Evolutionary conservation across 2,797 vertebrate genomes (phyloP).

Genomic region (Sarcoramphus papa): DNA sequence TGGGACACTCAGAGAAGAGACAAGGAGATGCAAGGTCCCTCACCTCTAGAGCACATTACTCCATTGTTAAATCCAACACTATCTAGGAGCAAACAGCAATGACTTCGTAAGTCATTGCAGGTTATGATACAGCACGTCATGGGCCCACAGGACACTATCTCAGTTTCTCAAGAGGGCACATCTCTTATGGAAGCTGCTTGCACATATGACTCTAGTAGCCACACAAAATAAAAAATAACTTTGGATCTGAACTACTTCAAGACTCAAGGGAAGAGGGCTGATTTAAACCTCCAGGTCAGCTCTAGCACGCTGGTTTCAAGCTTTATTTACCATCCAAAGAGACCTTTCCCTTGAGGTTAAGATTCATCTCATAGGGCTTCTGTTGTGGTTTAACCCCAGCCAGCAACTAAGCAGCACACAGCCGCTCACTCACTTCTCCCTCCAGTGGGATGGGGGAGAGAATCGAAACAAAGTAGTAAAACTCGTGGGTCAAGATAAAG

Average conservation of each 20-base stretch:
- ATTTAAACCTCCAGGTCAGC: neutral
- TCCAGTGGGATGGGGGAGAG: too few species aligned
- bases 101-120: neutral
- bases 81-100: neutral
- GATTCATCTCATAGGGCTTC: neutral
- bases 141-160: neutral
- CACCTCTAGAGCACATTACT: neutral
- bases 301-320: neutral
- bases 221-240: neutral
- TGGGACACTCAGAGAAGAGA: neutral
- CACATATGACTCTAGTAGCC: neutral
- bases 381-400: too few species aligned
- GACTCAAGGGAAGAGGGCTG: neutral
- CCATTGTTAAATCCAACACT: neutral
- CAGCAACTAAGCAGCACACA: too few species aligned
- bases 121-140: accelerated
- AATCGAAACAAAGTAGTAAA: too few species aligned
- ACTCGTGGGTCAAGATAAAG: too few species aligned
- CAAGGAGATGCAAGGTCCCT: neutral
- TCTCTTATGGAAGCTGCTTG: neutral
- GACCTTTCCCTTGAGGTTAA: neutral
- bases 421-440: too few species aligned
- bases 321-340: neutral
- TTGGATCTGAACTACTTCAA: neutral
- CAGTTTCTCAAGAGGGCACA: neutral